Conservation (phyloP, 1,140 invertebrate genomes). For the Anastatus disparis region DNA sequence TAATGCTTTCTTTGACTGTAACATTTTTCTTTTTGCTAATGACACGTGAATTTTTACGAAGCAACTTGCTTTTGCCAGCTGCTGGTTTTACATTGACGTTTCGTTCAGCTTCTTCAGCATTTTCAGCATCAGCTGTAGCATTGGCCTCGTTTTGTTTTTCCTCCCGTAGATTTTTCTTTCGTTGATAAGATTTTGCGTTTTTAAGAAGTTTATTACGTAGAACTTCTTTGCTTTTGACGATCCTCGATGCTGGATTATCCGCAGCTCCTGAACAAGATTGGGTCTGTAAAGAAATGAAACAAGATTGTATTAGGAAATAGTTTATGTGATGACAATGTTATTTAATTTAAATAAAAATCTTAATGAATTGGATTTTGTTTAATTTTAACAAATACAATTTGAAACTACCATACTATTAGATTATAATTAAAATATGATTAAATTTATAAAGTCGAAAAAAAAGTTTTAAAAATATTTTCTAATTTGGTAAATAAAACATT, state of each 20-base stretch:
- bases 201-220: constrained; percentile 61
- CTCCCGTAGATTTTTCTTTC: constrained; percentile 46
- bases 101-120: constrained; percentile 10
- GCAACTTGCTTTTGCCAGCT: background rate
- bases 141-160: constrained; percentile 38
- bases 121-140: background rate
- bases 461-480: too few species aligned
- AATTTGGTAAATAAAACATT: too few species aligned
- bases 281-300: constrained; percentile 45
- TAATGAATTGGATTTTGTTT: too few species aligned
- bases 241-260: constrained; percentile 18
- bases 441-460: too few species aligned
- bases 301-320: too few species aligned
- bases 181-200: constrained; percentile 61
- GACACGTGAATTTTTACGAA: background rate
- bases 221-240: constrained; percentile 52
- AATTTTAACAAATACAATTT: too few species aligned
- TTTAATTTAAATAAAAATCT: too few species aligned
- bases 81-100: background rate
- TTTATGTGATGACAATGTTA: too few species aligned
- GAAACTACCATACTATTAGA: too few species aligned
- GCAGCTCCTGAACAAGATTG: constrained; percentile 53
- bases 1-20: background rate
- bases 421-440: too few species aligned
- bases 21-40: constrained; percentile 8